Percentiles rank a stretch among this genome's conserved stretches.
Conservation (phyloP, 1,140 invertebrate species). For the Mizuhopecten yessoensis region DNA sequence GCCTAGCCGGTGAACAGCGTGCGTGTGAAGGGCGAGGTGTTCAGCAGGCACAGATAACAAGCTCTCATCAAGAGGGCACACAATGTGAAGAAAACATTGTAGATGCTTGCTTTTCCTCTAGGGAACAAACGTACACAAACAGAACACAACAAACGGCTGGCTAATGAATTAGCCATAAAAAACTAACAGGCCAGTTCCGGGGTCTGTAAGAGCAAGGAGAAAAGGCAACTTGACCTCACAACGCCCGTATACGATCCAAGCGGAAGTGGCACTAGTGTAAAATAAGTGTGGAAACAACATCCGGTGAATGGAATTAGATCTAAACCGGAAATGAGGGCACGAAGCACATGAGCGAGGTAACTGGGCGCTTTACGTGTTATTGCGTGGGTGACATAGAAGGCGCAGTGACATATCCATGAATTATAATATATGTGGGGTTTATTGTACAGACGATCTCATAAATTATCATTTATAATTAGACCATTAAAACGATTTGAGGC, state of each 20-base stretch:
- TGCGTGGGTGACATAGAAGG: neutral
- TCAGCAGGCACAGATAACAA: neutral
- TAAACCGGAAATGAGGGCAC: neutral
- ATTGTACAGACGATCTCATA: neutral
- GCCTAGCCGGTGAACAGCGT: neutral
- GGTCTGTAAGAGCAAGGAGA: conserved; percentile 2
- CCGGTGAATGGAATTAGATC: neutral
- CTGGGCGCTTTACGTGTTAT: neutral
- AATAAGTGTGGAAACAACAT: conserved; percentile 16
- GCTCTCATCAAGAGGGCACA: neutral
- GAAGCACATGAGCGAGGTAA: neutral
- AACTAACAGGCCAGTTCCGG: conserved; percentile 14
- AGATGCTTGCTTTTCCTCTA: neutral
- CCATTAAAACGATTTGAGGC: neutral
- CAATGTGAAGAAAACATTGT: neutral
- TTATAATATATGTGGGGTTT: neutral
- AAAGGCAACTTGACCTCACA: neutral
- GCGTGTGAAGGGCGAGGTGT: neutral
- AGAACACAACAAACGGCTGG: neutral
- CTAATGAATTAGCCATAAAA: neutral
- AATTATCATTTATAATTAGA: conserved; percentile 18
- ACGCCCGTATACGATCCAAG: conserved; percentile 1
- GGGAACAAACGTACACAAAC: neutral
- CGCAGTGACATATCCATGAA: neutral
- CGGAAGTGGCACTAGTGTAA: neutral